A percentile compares a stretch with the other conserved stretches of the same genome.
phyloP scores from a whole-genome alignment of 1,140 invertebrate genomes.

The Trichonephila clavipes region DNA sequence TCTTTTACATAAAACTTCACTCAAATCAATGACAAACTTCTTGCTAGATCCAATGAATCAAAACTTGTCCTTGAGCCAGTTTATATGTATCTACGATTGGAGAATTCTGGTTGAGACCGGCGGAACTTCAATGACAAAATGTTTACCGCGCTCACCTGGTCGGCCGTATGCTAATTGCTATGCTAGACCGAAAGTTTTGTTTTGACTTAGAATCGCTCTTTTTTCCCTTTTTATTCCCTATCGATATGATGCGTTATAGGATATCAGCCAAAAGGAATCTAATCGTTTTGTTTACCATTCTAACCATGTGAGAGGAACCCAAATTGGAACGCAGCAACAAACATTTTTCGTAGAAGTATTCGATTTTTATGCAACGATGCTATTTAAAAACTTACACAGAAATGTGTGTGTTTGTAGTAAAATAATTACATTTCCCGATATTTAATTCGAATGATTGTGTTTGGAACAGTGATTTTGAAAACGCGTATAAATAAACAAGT shows the following conservation, averaged over 20 bases:
- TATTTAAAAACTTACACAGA: no score
- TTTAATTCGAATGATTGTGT: no score
- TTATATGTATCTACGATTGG: neutral
- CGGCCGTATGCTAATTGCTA: neutral
- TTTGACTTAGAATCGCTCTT: neutral
- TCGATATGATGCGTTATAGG: neutral
- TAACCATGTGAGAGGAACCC: neutral
- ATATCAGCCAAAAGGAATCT: neutral
- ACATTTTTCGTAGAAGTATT: neutral
- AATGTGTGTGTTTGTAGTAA: no score
- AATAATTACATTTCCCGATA: no score
- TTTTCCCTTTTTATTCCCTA: conserved; percentile 24
- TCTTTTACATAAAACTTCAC: neutral
- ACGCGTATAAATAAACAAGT: no score
- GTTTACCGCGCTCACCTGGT: neutral
- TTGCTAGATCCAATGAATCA: conserved; percentile 6
- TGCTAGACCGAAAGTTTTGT: neutral
- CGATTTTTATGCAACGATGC: neutral
- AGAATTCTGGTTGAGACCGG: neutral
- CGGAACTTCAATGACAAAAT: neutral
- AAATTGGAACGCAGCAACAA: neutral
- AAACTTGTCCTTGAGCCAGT: neutral
- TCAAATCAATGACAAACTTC: neutral
- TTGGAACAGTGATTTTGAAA: no score
- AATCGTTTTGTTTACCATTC: neutral